Base-by-base conservation (phyloP, 2,888 invertebrate species). In the Amphipoea oculea region DNA sequence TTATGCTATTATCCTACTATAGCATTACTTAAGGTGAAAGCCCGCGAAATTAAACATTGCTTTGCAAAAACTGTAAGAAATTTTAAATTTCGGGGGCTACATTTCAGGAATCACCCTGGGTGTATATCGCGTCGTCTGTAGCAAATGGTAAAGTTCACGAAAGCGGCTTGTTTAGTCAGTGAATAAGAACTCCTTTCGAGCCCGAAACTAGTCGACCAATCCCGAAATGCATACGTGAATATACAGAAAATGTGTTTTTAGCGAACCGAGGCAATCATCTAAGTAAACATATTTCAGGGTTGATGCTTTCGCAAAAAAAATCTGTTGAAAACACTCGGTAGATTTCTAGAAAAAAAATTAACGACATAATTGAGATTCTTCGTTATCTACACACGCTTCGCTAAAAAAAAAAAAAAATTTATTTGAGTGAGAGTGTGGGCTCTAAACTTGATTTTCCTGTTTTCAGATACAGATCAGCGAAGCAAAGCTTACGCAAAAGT, bases 401-500 rank as follows among this genome's bases (percentile, higher is more conserved):
- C 42, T 36, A 51, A n/a, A n/a, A 62, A 51, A 73, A 54, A 66
- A 36, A 73, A 60, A n/a, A 2, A 36, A n/a, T 81, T 60, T 17
- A 45, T 54, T 12, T 17, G 1, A 45, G 14, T 20, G 42, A 73
- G 14, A 14, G 17, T 0, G 29, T 6, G 54, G 23, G 40, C 36
- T 20, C 17, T 6, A 17, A 42, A 72, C n/a, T n/a, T 62, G 23
- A 45, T 62, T 36, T 62, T 29, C 48, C 48, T 80, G 63, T 72
- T 82, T 73, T 51, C 14, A 20, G 23, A 65, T 23, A 29, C 29
- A 84, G 72, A 79, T 42, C 70, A 66, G 48, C n/a, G 63, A 57
- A 62, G 29, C 36, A 66, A 70, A 67, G 23, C 20, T 60, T 29
- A 69, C 69, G 29, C 23, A 62, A 76, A 76, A 73, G 40, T 63